These are phyloP conservation scores for Theropithecus gelada DNA, from an alignment of 2,113 vertebrate genomes.

Conservation along the genomic window DNA sequence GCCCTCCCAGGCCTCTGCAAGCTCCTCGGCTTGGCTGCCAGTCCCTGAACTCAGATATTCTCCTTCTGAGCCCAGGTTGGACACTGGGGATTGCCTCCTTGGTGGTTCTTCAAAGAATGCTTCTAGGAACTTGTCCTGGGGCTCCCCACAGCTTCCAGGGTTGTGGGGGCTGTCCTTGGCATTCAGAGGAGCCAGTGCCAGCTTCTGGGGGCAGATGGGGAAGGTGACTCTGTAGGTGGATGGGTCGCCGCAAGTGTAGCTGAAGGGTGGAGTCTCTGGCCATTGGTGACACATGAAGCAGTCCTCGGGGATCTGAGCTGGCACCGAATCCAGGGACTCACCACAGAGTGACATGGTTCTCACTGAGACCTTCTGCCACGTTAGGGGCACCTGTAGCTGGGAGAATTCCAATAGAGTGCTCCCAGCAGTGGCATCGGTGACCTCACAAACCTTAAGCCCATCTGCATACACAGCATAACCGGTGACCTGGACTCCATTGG, in stretches of 20 bases:
- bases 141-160: background rate
- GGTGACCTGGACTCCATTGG: conserved; percentile 90
- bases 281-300: conserved; percentile 47
- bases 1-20: background rate
- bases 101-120: background rate
- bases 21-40: background rate
- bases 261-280: conserved; percentile 67
- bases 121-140: background rate
- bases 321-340: conserved; percentile 91
- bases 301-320: conserved; percentile 88
- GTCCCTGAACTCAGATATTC: background rate
- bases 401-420: conserved; percentile 87
- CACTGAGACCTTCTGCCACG: conserved; percentile 88
- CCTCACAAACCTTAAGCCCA: conserved; percentile 89
- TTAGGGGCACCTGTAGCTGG: conserved; percentile 85
- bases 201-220: background rate
- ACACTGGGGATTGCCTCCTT: background rate
- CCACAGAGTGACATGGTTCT: conserved; percentile 91
- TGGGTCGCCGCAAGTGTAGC: conserved; percentile 37
- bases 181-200: background rate
- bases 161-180: background rate
- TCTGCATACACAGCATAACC: conserved; percentile 91
- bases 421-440: conserved; percentile 89
- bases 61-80: background rate
- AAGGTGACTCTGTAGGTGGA: background rate